phyloP scores from a whole-genome alignment of 2,797 vertebrate species.

The Xerus rutilus region DNA sequence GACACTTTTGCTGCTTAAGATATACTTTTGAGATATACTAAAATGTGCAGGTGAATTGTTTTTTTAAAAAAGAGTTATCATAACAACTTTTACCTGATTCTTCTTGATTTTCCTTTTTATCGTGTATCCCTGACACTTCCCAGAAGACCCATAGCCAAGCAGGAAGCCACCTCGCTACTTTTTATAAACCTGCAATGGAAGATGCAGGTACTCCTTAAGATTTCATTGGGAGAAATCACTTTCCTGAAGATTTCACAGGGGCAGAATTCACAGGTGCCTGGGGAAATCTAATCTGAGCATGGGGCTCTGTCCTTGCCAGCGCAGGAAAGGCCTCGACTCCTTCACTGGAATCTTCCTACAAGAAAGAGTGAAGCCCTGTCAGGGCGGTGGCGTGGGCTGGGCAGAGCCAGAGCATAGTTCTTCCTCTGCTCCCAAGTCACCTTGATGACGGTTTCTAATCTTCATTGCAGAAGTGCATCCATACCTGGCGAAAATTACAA shows the following conservation, averaged over 20 bases:
- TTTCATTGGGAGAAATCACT: conserved; percentile 66
- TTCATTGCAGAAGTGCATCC: background rate
- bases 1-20: background rate
- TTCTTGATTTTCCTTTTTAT: conserved; percentile 17
- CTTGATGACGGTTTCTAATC: conserved; percentile 62
- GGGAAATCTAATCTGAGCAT: conserved; percentile 70
- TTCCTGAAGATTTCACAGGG: conserved; percentile 76
- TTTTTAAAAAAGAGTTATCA: background rate
- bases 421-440: conserved; percentile 49
- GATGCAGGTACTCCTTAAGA: conserved; percentile 67
- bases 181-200: conserved; percentile 66
- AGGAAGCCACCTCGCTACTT: conserved; percentile 52
- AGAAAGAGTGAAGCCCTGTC: background rate
- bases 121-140: conserved; percentile 6
- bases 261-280: conserved; percentile 64
- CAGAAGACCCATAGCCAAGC: conserved; percentile 51
- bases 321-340: conserved; percentile 36
- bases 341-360: conserved; percentile 62
- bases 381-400: background rate
- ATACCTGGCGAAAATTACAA: background rate
- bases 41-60: background rate
- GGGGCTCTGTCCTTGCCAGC: conserved; percentile 5
- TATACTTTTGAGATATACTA: background rate
- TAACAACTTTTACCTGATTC: background rate
- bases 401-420: background rate